Evolutionary conservation across 2,797 vertebrate genomes (phyloP).

Genomic region (Eupleurogrammus muticus): DNA sequence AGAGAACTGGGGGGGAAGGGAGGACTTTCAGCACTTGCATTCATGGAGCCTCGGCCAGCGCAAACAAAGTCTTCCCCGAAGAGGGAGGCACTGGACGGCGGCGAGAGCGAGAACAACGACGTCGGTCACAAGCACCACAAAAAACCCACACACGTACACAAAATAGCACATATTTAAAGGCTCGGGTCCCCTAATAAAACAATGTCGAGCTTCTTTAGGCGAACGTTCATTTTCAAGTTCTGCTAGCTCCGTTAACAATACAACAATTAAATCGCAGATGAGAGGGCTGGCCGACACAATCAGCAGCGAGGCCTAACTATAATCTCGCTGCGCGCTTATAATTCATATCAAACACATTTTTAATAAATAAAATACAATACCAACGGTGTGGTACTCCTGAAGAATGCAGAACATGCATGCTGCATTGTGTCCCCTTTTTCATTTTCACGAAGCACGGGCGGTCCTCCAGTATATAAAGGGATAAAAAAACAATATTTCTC

Average conservation of each 20-base stretch:
- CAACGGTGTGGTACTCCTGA: slow-evolving; percentile 71
- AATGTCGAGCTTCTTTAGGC: slow-evolving; percentile 47
- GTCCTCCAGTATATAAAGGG: slow-evolving; percentile 76
- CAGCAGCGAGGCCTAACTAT: slow-evolving; percentile 74
- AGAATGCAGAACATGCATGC: slow-evolving; percentile 81
- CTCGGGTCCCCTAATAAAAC: slow-evolving; percentile 54
- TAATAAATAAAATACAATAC: slow-evolving; percentile 74
- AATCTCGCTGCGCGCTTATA: slow-evolving; percentile 66
- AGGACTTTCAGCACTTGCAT: slow-evolving; percentile 81
- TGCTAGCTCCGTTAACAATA: slow-evolving; percentile 79
- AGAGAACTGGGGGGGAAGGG: slow-evolving; percentile 81
- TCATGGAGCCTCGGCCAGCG: slow-evolving; percentile 85
- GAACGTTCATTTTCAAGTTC: slow-evolving; percentile 75
- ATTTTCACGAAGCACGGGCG: slow-evolving; percentile 82
- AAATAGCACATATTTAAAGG: slow-evolving; percentile 27
- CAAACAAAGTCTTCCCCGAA: slow-evolving; percentile 86
- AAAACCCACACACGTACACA: slow-evolving; percentile 26
- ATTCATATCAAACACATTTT: slow-evolving; percentile 67
- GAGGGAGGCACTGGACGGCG: slow-evolving; percentile 82
- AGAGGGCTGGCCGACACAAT: slow-evolving; percentile 77
- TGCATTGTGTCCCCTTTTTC: slow-evolving; percentile 82
- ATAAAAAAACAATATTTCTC: slow-evolving; percentile 79
- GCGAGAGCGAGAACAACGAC: slow-evolving; percentile 78
- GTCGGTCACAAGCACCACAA: slow-evolving; percentile 60
- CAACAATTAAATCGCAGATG: slow-evolving; percentile 82